Evolutionary conservation across 2,797 vertebrate species (phyloP).

Genomic region (Fratercula arctica): DNA sequence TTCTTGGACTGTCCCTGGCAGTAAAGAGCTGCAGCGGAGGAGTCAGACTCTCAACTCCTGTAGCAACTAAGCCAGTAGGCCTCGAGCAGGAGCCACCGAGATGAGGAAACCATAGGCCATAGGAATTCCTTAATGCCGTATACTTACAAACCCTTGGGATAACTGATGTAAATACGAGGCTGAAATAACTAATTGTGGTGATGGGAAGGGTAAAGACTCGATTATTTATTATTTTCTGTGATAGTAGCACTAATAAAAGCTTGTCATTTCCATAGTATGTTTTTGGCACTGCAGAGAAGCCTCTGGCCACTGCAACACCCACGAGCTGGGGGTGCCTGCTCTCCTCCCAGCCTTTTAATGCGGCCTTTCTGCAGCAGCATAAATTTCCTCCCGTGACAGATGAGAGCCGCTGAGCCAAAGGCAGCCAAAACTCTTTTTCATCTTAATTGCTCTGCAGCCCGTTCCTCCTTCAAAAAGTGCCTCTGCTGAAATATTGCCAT

Average conservation of each 20-base stretch:
- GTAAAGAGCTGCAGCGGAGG: not conserved
- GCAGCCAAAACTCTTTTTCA: slow-evolving; percentile 14
- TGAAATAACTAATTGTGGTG: too few relatives aligned
- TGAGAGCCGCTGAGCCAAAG: not conserved
- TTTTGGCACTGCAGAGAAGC: not conserved
- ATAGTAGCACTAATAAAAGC: not conserved
- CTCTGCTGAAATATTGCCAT: slow-evolving; percentile 22
- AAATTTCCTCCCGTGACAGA: not conserved
- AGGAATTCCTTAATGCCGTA: not conserved
- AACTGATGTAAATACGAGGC: not conserved
- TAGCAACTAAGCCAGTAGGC: not conserved
- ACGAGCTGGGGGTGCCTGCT: not conserved
- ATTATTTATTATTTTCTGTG: not conserved
- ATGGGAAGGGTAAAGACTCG: not conserved
- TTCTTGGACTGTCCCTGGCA: not conserved
- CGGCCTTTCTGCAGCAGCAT: slow-evolving; percentile 5
- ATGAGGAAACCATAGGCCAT: not conserved
- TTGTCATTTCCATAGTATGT: accelerated
- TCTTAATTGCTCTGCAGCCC: not conserved
- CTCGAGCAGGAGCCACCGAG: not conserved
- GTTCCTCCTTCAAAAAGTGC: not conserved
- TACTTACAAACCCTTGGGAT: not conserved
- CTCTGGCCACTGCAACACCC: not conserved
- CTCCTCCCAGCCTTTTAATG: not conserved
- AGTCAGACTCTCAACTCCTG: not conserved